phyloP scores from a whole-genome alignment of 2,113 vertebrate species.

The Cisticola juncidis region DNA sequence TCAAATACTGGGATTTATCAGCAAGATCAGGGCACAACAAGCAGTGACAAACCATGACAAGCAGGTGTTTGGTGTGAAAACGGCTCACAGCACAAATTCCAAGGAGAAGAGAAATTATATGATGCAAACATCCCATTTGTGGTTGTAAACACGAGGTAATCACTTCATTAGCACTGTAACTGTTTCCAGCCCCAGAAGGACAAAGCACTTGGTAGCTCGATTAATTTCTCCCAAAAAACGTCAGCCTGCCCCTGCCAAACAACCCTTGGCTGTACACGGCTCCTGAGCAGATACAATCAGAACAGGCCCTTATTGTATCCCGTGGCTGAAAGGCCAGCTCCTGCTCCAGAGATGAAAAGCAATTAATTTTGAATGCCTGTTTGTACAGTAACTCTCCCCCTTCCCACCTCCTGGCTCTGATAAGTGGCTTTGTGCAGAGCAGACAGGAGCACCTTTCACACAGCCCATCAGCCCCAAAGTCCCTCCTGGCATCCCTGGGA shows the following conservation, averaged over 20 bases:
- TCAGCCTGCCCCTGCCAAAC: background rate
- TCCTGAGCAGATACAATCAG: slow-evolving; percentile 24
- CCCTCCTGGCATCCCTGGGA: background rate
- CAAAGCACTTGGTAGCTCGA: rapidly evolving
- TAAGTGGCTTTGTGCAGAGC: slow-evolving; percentile 14
- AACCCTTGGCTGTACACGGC: background rate
- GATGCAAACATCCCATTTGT: background rate
- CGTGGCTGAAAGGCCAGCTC: slow-evolving; percentile 35
- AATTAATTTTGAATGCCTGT: slow-evolving; percentile 58
- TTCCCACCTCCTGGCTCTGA: slow-evolving; percentile 37
- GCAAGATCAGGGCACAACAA: background rate
- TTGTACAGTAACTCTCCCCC: slow-evolving; percentile 44
- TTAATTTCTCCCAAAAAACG: slow-evolving; percentile 15
- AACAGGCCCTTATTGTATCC: slow-evolving; percentile 52
- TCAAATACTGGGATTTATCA: background rate
- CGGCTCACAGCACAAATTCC: background rate
- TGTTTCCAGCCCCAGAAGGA: background rate
- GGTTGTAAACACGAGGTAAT: background rate
- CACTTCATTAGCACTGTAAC: background rate
- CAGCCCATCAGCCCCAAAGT: background rate
- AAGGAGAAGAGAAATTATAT: background rate
- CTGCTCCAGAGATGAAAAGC: slow-evolving; percentile 44
- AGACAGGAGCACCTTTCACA: slow-evolving; percentile 47
- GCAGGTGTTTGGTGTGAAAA: background rate
- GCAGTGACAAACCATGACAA: background rate